Evolutionary conservation across 2,113 vertebrate species (phyloP).

Genomic region (Sinocyclocheilus anshuiensis): DNA sequence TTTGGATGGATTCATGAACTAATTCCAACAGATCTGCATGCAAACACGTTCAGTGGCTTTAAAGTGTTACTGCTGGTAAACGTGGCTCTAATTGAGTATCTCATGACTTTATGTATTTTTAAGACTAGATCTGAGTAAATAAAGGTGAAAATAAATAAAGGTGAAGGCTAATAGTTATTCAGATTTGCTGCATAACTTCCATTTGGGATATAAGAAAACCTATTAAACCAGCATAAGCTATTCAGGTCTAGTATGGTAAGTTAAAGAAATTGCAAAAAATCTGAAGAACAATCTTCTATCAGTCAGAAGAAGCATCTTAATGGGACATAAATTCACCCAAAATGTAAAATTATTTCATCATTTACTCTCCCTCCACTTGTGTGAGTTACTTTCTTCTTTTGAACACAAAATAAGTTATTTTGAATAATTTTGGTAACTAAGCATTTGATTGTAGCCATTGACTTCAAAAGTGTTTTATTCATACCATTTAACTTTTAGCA

Average conservation of each 20-base stretch:
- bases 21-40: conserved; percentile 47
- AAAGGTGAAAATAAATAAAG: background rate
- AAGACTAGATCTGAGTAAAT: background rate
- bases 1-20: conserved; percentile 49
- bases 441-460: too few species aligned
- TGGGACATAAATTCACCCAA: too few species aligned
- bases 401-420: too few species aligned
- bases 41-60: conserved; percentile 11
- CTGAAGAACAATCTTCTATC: too few species aligned
- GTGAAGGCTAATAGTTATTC: background rate
- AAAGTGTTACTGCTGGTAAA: conserved; percentile 11
- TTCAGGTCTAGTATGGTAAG: background rate
- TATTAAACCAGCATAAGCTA: background rate
- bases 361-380: too few species aligned
- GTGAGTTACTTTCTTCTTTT: too few species aligned
- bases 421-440: too few species aligned
- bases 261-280: too few species aligned
- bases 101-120: background rate
- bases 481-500: too few species aligned
- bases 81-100: background rate
- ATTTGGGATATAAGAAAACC: background rate
- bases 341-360: too few species aligned
- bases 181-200: background rate
- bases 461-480: too few species aligned
- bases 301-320: too few species aligned